phyloP scores from a whole-genome alignment of 1,140 invertebrate species.

The Trachelipus rathkii region DNA sequence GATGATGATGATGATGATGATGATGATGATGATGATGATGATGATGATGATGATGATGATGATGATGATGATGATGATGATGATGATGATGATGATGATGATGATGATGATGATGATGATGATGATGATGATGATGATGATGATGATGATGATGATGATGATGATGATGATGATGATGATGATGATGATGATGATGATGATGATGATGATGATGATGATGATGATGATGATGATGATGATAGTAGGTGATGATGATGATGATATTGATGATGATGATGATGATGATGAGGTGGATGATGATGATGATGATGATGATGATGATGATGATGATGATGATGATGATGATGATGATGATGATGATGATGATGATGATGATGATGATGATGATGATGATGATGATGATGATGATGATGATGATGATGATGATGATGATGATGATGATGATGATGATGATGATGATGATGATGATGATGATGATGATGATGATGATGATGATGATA shows the following conservation, averaged over 20 bases:
- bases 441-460: conserved; percentile 11
- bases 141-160: conserved; percentile 11
- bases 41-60: conserved; percentile 11
- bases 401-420: conserved; percentile 11
- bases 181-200: conserved; percentile 11
- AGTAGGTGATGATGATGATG: conserved; percentile 5
- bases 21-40: conserved; percentile 10
- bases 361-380: conserved; percentile 11
- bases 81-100: conserved; percentile 11
- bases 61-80: conserved; percentile 11
- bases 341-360: conserved; percentile 11
- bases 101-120: conserved; percentile 11
- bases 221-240: conserved; percentile 11
- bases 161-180: conserved; percentile 11
- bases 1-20: conserved; percentile 11
- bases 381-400: conserved; percentile 10
- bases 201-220: conserved; percentile 11
- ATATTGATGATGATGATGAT: no score
- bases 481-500: conserved; percentile 11
- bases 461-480: conserved; percentile 11
- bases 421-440: conserved; percentile 11
- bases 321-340: conserved; percentile 11
- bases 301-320: no score
- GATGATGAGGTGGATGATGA: no score
- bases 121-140: conserved; percentile 11